Evolutionary conservation across 2,797 vertebrate genomes (phyloP).

Genomic region (Hyperoplus lanceolatus): DNA sequence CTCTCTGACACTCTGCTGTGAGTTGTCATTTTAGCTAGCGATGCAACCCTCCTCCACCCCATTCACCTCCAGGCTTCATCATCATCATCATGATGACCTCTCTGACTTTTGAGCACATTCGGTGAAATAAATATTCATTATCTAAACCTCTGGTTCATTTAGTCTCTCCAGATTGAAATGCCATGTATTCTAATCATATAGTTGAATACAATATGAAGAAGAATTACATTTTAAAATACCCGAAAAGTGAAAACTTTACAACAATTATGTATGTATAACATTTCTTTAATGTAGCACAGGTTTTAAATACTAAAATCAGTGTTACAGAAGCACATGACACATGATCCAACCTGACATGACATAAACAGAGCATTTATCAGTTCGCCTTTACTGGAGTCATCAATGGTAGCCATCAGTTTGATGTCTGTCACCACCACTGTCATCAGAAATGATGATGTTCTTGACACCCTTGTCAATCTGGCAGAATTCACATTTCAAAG

Average conservation of each 20-base stretch:
- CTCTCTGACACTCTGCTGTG: no score
- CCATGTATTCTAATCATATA: background rate
- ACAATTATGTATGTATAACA: no score
- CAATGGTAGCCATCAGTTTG: slow-evolving; percentile 17
- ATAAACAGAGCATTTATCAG: slow-evolving; percentile 41
- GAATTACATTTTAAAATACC: background rate
- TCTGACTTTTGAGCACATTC: no score
- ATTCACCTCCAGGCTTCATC: no score
- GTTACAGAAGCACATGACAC: background rate
- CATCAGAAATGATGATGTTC: slow-evolving; percentile 9
- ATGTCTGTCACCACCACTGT: slow-evolving; percentile 46
- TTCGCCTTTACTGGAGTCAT: slow-evolving; percentile 14
- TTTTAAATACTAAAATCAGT: background rate
- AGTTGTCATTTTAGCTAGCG: no score
- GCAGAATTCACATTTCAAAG: slow-evolving; percentile 17
- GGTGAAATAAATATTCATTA: no score
- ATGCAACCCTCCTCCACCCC: no score
- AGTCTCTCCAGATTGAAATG: no score
- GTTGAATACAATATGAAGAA: background rate
- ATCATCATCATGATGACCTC: no score
- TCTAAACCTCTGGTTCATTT: no score
- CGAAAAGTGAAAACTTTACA: background rate
- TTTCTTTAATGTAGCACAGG: no score
- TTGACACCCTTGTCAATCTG: background rate
- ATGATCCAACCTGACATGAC: slow-evolving; percentile 33